Conservation (phyloP, 1,140 invertebrate species). For the Schlechtendalia chinensis region DNA sequence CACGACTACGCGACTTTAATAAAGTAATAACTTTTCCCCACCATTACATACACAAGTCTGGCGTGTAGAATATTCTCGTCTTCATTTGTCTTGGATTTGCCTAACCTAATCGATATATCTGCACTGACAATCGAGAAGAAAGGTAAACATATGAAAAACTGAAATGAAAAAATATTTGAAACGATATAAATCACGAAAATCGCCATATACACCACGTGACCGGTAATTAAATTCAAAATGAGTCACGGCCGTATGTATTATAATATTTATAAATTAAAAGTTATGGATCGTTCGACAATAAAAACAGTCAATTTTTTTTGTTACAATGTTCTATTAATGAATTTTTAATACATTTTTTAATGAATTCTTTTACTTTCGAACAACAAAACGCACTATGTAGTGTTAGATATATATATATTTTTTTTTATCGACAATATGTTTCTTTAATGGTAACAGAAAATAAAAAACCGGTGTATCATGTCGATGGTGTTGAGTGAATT, state of each 20-base stretch:
- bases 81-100: too few species aligned
- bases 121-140: not conserved
- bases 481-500: not conserved
- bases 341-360: not conserved
- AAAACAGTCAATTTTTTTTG: too few species aligned
- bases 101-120: not conserved
- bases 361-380: not conserved
- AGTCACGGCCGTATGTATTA: not conserved
- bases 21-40: too few species aligned
- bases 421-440: not conserved
- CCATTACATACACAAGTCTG: too few species aligned
- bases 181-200: not conserved
- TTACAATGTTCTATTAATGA: too few species aligned
- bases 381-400: too few species aligned
- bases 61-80: too few species aligned
- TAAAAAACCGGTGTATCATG: constrained; percentile 10
- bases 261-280: not conserved
- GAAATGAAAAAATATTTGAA: too few species aligned
- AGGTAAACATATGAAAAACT: too few species aligned
- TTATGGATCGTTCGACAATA: too few species aligned
- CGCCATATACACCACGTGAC: not conserved
- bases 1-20: too few species aligned
- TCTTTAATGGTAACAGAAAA: not conserved
- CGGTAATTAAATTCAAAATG: not conserved
- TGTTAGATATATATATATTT: too few species aligned